Conservation (phyloP, 2,888 invertebrate species). For the Trypoxylon attenuatum region DNA sequence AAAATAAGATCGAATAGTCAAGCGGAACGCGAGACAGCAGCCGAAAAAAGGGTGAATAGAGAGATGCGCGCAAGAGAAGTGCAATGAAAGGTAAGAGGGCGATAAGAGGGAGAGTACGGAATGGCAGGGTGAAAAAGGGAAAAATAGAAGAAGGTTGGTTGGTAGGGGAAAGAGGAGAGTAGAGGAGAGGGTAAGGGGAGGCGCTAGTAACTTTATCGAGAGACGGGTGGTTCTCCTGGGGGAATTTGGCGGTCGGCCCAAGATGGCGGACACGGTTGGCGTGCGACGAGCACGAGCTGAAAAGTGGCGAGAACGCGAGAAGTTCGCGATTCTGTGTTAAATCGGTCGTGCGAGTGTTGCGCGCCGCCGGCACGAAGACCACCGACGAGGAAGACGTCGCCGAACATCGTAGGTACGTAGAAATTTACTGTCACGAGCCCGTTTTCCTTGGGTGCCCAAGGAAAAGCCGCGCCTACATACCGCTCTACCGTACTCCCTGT, state of each 20-base stretch:
- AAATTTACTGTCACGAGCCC: constrained; percentile 34
- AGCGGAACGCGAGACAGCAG: too few species aligned
- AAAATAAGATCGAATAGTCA: too few species aligned
- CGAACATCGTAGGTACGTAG: constrained; percentile 46
- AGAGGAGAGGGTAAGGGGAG: neutral
- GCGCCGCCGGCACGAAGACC: constrained; percentile 42
- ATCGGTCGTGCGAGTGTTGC: constrained; percentile 48
- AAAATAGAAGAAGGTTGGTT: neutral
- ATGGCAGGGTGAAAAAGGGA: neutral
- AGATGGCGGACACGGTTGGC: constrained; percentile 73
- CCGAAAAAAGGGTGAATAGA: too few species aligned
- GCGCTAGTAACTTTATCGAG: constrained; percentile 53
- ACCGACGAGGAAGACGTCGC: constrained; percentile 31
- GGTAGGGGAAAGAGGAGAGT: neutral
- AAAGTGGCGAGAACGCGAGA: constrained; percentile 67
- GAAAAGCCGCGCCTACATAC: constrained; percentile 55
- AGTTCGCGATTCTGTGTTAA: constrained; percentile 67
- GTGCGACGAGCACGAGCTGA: constrained; percentile 69
- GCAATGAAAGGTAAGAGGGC: neutral
- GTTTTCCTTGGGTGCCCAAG: constrained; percentile 40
- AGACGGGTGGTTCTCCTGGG: constrained; percentile 56
- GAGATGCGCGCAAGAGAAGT: neutral
- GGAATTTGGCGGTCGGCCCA: constrained; percentile 70
- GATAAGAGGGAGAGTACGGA: neutral
- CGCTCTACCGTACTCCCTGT: constrained; percentile 5